Evolutionary conservation across 1,140 invertebrate genomes (phyloP), one percentile per base, ranked within the genome.

Genomic region (Sinonovacula constricta): DNA sequence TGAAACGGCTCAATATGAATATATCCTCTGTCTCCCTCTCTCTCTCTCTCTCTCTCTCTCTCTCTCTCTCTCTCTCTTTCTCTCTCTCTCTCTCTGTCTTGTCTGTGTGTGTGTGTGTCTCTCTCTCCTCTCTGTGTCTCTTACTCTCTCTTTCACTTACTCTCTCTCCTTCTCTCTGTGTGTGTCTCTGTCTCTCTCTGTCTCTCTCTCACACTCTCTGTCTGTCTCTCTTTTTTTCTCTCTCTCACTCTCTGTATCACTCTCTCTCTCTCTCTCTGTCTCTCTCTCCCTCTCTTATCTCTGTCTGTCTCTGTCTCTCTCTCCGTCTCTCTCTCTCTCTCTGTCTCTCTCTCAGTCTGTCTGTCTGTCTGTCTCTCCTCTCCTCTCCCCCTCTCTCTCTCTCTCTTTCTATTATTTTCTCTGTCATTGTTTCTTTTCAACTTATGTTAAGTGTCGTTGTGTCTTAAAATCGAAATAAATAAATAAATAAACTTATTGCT

Each of bases 221-320:
- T 71, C 26, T 56, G 7, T 59, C 53, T 34, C 53, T 4, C 53
- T 34, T 24, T 36, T 39, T 60, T 22, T 60, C 18, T 60, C 33
- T 60, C 56, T 24, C 30, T 34, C 68, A 28, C 34, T 34, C 71
- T 66, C 71, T 31, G 39, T 66, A 45, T 75, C 71, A 54, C 33
- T 31, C 56, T 70, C 56, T 22, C 54, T 60, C 31, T 60, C 33
- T 60, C 36, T 60, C 56, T 60, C 56, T 57, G 33, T 60, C 36
- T 60, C n/a, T 60, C 56, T 45, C 56, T 60, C 56, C 60, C 54
- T 34, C 34, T 49, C n/a, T 30, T 72, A 45, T 74, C 31, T 49
- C 60, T 65, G 1, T 3, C 31, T 33, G 22, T 26, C 0, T 33
- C 36, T 49, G 28, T 34, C 54, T 18, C 51, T 53, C 1, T 36